Evolutionary conservation across 2,113 vertebrate species (phyloP), one percentile per base, ranked within the genome.

Genomic region (Boulengeromyrus knoepffleri): DNA sequence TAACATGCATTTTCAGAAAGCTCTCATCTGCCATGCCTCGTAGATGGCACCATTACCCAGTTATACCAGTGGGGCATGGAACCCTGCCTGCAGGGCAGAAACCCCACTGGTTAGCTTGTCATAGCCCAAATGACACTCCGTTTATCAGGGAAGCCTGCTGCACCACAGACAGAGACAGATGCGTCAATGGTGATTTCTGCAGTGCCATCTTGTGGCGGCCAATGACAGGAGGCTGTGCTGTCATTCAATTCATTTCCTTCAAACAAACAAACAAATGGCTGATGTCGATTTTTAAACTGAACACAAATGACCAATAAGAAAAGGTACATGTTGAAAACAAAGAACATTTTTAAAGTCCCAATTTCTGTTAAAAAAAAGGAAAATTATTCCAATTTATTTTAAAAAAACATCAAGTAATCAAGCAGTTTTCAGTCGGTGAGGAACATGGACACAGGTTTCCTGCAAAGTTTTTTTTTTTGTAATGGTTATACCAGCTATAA

Each of bases 121-220:
- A 95, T 91, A 92, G 93, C 94, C 94, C 92, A 92, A 94, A 92
- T 95, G 95, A 95, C 95, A 95, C 93, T 92, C 93, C 96, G 95
- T 96, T 96, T 93, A 96, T 96, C 96, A 96, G 95, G 94, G 95
- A 91, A 91, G 94, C 93, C 89, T 91, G 91, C 96, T 95, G 95
- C 95, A 95, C 95, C 95, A 93, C 95, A 95, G 93, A 93, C 94
- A 92, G 89, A 87, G 94, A 96, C 95, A 95, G 95, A 96, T 95
- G 96, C 95, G 95, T 95, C 95, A 94, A 95, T 93, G 90, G 89
- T 88, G 89, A 91, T 92, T 91, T 89, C 92, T 88, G 89, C 93
- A 92, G 92, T 94, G 94, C 95, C 96, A 92, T 94, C 95, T 96
- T 93, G 94, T 93, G 95, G 93, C 39, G 92, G 94, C 92, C 85